Base-by-base conservation (phyloP, 2,797 vertebrate genomes). In the Sebastes vulpes region DNA sequence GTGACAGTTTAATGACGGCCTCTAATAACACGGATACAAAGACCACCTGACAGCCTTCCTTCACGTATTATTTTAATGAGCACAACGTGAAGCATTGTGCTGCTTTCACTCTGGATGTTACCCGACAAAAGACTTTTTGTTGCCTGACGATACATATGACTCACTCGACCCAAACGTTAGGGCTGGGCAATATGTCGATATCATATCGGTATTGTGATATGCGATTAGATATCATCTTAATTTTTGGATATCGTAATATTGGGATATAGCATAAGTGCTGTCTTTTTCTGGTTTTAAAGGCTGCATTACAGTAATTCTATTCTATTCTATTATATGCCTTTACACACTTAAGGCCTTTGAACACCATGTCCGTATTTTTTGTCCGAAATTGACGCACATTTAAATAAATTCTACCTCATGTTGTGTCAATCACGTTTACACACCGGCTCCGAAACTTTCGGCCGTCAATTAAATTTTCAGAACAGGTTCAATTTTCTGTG, bases 1-100 rank as follows among this genome's bases (percentile, higher is more conserved):
- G 21, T 66, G 74, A 71, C 77, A 73, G 25, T 53, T 80, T 68
- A 77, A 81, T 83, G 71, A 82, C 14, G 18, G 76, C 72, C 23
- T 60, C 60, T 75, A 28, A 75, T 25, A 59, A 72, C 25, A 68
- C 38, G 26, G 8, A 54, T n/a, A 79, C 23, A 82, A 67, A 70
- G 56, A 20, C 50, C 58, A 60, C 60, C 59, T 52, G 72, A 81
- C 72, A 68, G 38, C 42, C 21, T 28, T 53, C 20, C 38, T 42
- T 74, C 29, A 11, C 21, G 3, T 52, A 65, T 76, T 72, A 72
- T 67, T 52, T 60, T 18, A 65, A 26, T 65, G 23, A 57, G 58
- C 9, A 52, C 60, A 79, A 66, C 28, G 60, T 26, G 65, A 23
- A 35, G 29, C 16, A 68, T 4, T 32, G 38, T 59, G 26, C 48